These are phyloP conservation scores for Barnardius zonarius DNA, from an alignment of 2,113 vertebrate genomes.

Conservation along the genomic window DNA sequence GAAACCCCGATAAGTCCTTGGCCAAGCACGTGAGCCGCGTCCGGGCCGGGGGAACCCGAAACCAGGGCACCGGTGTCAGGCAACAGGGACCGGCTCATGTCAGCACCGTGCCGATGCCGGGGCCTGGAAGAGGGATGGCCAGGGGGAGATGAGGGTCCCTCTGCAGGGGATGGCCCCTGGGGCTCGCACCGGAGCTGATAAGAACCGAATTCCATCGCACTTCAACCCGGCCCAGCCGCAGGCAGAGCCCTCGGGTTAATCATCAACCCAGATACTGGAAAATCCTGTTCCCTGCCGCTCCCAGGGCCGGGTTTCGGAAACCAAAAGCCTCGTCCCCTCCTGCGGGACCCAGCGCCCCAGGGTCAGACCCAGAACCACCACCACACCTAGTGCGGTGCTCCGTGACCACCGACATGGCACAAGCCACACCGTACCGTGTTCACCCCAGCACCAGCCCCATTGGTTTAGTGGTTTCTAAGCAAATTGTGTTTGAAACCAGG, in stretches of 20 bases:
- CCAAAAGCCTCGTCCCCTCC: neutral
- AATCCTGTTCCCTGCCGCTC: neutral
- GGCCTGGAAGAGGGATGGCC: neutral
- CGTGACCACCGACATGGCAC: fast-evolving
- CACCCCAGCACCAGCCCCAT: fast-evolving
- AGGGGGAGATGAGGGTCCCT: neutral
- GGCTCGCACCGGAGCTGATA: neutral
- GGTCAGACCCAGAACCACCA: neutral
- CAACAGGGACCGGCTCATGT: neutral
- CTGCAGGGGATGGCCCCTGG: fast-evolving
- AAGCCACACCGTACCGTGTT: fast-evolving
- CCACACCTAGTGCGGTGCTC: neutral
- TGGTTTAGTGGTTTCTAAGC: neutral
- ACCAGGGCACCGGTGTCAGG: neutral
- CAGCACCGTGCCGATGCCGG: neutral
- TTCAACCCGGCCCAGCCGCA: neutral
- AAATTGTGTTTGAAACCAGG: fast-evolving
- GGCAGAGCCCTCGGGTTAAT: neutral
- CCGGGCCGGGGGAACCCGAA: neutral
- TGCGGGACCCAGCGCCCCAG: neutral
- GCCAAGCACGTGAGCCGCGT: too few relatives aligned
- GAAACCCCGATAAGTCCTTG: neutral
- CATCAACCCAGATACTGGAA: neutral
- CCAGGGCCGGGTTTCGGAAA: neutral
- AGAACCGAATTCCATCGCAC: neutral